Base-by-base conservation (phyloP, 2,113 vertebrate species). In the Globicephala melas region DNA sequence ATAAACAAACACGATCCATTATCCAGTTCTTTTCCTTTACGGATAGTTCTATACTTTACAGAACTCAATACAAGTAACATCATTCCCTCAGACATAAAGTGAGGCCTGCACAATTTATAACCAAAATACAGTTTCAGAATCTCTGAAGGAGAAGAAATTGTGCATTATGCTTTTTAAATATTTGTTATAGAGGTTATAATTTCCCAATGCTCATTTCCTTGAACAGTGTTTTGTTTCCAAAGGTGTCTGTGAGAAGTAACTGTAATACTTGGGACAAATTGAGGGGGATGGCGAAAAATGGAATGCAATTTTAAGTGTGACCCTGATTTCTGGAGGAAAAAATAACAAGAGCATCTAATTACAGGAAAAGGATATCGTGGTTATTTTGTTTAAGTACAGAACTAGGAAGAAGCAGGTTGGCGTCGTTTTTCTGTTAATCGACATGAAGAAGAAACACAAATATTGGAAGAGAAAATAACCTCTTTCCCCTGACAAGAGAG, bases 111-210 rank as follows among this genome's bases (percentile, higher is more conserved):
- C 13, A 92, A 58, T 74, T 86, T 60, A 73, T 8, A 65, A 31
- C 36, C 65, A 96, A 95, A 93, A 93, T 62, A 50, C 4, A 88
- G 13, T 47, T 91, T 93, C 15, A 84, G 28, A 90, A 53, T 92
- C 41, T 83, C 38, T 62, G 28, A 92, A 86, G 62, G 17, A 96
- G 28, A 70, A 95, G 74, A n/a, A 50, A 74, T 58, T 1, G 53
- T 80, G 33, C 63, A 38, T 77, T 81, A 17, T 79, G 21, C 3
- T 88, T 86, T 86, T 74, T 2, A 93, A 81, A 60, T 89, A 96
- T 73, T 83, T 95, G 58, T 92, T 94, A 53, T 79, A 63, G 85
- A 94, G 23, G 41, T 87, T 79, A 90, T 33, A 65, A 36, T 90
- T 94, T 83, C 38, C 31, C 11, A 77, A 23, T 36, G 58, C 41